Base-by-base conservation (phyloP, 1,140 invertebrate species). In the Cepaea nemoralis region DNA sequence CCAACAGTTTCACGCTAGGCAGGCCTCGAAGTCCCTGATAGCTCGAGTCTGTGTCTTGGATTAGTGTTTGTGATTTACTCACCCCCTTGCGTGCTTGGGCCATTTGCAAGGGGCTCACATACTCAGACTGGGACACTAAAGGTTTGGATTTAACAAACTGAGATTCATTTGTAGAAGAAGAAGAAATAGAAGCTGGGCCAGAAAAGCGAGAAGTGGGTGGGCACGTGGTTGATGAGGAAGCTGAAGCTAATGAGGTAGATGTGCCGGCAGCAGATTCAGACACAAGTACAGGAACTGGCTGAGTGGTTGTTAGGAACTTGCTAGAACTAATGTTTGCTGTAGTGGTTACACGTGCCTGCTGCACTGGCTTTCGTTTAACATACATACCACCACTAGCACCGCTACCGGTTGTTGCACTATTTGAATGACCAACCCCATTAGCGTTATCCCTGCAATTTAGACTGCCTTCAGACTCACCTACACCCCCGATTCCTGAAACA, bases 1-100 rank as follows among this genome's bases (percentile, higher is more conserved):
- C 82, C n/a, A 83, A 48, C 66, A 77, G 50, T 40, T 39, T 66
- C 14, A 83, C 82, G 33, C 82, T 83, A 24, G 82, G 82, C 24
- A 83, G 42, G 27, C 63, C 78, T 27, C 40, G 37, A 31, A n/a
- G 80, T 35, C 40, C 42, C 24, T 80, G 35, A 63, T 19, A 37
- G 6, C 19, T 10, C n/a, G 33, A 45, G 31, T 39, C 31, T 22
- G 48, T 3, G 55, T 63, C 39, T 14, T 8, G 14, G 35, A 37
- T 71, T 19, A 39, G n/a, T 16, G 22, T 63, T 40, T 77, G 75
- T 24, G 75, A 63, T 27, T 76, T 76, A 37, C 75, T 77, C 42
- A 77, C 55, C 31, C 75, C 74, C 37, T 50, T 33, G 37, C 40
- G 37, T 24, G 71, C 71, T 66, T 40, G 70, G 37, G 33, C 31